Percentiles rank a stretch among this genome's conserved stretches.
Evolutionary conservation across 1,140 invertebrate species (phyloP).

Genomic region (Drosophila arawakana): DNA sequence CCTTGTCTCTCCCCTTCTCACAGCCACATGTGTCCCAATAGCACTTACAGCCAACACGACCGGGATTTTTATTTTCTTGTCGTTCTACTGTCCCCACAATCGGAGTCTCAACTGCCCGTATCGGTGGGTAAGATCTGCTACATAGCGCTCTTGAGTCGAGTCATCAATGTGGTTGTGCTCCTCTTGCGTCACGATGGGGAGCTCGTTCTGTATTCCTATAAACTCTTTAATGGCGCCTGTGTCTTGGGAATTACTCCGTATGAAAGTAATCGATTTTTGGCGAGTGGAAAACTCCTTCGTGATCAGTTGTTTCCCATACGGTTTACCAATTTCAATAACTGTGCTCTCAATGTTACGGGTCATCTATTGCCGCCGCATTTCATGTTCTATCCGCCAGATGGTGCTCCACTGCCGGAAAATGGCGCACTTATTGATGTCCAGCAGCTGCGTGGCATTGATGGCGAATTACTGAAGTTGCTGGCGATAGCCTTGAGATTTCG

Average conservation of each 20-base stretch:
- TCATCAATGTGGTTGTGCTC: slow-evolving; percentile 62
- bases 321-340: slow-evolving; percentile 27
- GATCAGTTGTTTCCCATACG: slow-evolving; percentile 48
- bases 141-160: background rate
- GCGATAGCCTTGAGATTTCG: slow-evolving; percentile 45
- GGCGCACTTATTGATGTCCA: slow-evolving; percentile 5
- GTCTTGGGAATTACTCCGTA: slow-evolving; percentile 20
- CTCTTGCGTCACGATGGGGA: slow-evolving; percentile 24
- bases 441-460: slow-evolving; percentile 56
- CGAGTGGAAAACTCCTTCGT: background rate
- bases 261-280: slow-evolving; percentile 34
- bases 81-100: slow-evolving; percentile 33
- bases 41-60: slow-evolving; percentile 35
- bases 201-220: slow-evolving; percentile 44
- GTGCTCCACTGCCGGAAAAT: background rate
- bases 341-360: slow-evolving; percentile 49
- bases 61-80: slow-evolving; percentile 60
- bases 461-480: slow-evolving; percentile 57
- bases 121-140: slow-evolving; percentile 25
- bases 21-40: slow-evolving; percentile 22
- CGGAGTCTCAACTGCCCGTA: background rate
- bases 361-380: slow-evolving; percentile 60
- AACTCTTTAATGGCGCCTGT: slow-evolving; percentile 46
- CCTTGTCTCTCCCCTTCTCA: background rate
- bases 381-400: slow-evolving; percentile 32